Evolutionary conservation across 2,113 vertebrate species (phyloP).

Genomic region (Carlito syrichta): DNA sequence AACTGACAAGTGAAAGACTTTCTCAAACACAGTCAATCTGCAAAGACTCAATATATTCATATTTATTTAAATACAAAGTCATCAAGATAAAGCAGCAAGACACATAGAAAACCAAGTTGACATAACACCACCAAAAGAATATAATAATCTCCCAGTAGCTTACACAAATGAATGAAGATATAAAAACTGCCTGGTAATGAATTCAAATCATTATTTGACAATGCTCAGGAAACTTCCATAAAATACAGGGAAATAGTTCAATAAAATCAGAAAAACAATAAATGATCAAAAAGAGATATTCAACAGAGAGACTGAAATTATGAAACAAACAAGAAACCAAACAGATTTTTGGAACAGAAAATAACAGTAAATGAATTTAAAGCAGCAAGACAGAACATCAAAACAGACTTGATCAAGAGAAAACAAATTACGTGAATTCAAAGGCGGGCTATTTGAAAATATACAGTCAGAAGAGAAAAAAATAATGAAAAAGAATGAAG

Average conservation of each 20-base stretch:
- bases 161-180: background rate
- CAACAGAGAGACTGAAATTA: background rate
- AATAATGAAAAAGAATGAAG: background rate
- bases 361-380: background rate
- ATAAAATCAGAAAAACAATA: background rate
- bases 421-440: background rate
- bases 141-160: background rate
- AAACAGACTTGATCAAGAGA: background rate
- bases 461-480: background rate
- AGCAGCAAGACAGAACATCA: background rate
- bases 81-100: background rate
- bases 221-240: background rate
- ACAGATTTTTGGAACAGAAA: background rate
- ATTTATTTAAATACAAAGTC: background rate
- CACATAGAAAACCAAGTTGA: background rate
- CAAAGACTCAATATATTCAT: no score
- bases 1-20: background rate
- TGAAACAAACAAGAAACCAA: background rate
- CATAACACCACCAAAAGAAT: background rate
- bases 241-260: background rate
- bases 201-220: background rate
- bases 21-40: background rate
- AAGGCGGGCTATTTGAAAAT: background rate
- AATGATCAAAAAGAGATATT: background rate
- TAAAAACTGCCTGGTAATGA: background rate